Conservation (phyloP, 2,888 invertebrate species). For the Drosophila prostipennis region DNA sequence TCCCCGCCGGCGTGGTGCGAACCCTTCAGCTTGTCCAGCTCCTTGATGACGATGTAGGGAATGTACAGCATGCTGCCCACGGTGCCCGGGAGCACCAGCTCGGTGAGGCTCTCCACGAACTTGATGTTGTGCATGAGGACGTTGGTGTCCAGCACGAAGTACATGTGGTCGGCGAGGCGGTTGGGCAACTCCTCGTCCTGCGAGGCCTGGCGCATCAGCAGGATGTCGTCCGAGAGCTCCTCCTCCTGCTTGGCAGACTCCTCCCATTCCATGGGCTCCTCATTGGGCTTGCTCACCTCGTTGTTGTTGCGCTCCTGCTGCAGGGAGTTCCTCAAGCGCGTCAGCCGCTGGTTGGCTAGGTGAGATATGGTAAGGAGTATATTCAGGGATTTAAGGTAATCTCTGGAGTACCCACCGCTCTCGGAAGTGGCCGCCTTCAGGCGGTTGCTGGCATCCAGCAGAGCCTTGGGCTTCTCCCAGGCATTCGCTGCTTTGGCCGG, state of each 20-base stretch:
- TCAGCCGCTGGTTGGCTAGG: conserved; percentile 56
- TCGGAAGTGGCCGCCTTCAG: conserved; percentile 3
- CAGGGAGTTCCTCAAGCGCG: conserved; percentile 21
- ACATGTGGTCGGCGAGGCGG: conserved; percentile 69
- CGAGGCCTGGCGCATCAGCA: conserved; percentile 14
- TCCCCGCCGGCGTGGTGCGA: no score
- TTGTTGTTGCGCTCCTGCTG: conserved; percentile 38
- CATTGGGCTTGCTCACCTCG: neutral
- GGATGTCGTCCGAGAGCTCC: conserved; percentile 7
- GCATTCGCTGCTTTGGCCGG: conserved; percentile 1
- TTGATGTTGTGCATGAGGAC: conserved; percentile 84
- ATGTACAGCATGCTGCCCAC: conserved; percentile 82
- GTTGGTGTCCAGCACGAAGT: conserved; percentile 85
- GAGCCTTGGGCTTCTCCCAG: conserved; percentile 56
- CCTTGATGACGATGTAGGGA: conserved; percentile 86
- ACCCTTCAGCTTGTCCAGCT: conserved; percentile 82
- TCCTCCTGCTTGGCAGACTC: conserved; percentile 6
- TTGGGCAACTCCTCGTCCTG: conserved; percentile 70
- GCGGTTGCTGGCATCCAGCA: conserved; percentile 48
- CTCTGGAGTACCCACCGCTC: conserved; percentile 37
- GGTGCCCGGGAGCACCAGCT: conserved; percentile 72
- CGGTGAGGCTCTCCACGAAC: conserved; percentile 82
- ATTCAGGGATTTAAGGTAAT: neutral
- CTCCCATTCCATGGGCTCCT: conserved; percentile 72
- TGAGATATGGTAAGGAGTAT: no score